These are phyloP conservation scores for Emydocephalus ijimae DNA, from an alignment of 2,113 vertebrate genomes.

Conservation along the genomic window DNA sequence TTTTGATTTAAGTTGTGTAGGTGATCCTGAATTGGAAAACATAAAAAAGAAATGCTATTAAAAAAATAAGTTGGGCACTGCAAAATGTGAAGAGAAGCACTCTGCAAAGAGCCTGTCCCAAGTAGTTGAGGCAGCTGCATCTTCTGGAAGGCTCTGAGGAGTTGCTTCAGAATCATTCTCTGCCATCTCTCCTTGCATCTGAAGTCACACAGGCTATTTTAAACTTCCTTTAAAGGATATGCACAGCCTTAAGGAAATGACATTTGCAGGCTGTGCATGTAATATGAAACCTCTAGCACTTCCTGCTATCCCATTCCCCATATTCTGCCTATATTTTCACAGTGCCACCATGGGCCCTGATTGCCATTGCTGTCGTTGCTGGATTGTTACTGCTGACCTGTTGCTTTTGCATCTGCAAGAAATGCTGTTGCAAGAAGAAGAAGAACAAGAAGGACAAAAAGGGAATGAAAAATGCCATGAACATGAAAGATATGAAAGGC, in stretches of 20 bases:
- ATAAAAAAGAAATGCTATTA: not conserved
- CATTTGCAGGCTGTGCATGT: not conserved
- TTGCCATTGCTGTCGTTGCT: constrained; percentile 88
- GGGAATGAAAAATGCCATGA: constrained; percentile 88
- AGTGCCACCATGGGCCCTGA: constrained; percentile 95
- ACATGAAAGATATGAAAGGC: constrained; percentile 95
- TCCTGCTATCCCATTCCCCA: not conserved
- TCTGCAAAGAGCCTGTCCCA: not conserved
- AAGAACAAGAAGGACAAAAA: constrained; percentile 99
- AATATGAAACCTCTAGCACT: not conserved
- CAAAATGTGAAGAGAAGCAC: not conserved
- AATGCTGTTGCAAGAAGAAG: constrained; percentile 98
- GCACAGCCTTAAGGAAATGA: not conserved
- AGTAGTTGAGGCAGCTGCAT: not conserved
- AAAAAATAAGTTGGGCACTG: not conserved
- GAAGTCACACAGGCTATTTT: not conserved
- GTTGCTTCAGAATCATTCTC: not conserved
- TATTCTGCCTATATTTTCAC: not conserved
- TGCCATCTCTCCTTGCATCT: not conserved
- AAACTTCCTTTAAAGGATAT: not conserved
- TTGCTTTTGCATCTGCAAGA: constrained; percentile 98
- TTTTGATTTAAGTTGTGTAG: not conserved
- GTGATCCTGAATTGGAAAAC: not conserved
- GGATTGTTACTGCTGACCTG: constrained; percentile 91
- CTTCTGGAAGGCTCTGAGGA: not conserved